phyloP scores from a whole-genome alignment of 2,113 vertebrate genomes.

The Barnardius zonarius region DNA sequence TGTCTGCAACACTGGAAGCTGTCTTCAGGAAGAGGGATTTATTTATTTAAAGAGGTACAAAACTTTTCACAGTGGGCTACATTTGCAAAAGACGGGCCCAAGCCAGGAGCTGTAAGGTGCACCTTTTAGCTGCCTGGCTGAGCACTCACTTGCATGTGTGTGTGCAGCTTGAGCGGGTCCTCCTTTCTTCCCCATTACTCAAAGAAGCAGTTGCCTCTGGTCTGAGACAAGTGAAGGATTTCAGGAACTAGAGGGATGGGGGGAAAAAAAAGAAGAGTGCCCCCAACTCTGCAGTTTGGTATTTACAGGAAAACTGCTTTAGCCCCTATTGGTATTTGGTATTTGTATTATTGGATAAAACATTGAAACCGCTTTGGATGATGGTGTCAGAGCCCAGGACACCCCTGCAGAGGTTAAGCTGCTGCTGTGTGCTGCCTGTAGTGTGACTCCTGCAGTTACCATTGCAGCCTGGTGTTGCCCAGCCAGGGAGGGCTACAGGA shows the following conservation, averaged over 20 bases:
- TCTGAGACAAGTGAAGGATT: background rate
- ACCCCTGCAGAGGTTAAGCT: background rate
- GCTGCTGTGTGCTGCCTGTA: background rate
- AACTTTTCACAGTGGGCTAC: background rate
- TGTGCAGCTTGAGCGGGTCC: background rate
- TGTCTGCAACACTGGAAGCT: background rate
- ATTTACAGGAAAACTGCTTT: background rate
- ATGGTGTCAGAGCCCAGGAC: background rate
- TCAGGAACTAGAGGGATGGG: background rate
- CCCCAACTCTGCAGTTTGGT: background rate
- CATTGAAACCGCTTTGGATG: background rate
- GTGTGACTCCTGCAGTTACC: background rate
- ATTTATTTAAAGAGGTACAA: background rate
- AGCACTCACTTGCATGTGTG: rapidly evolving
- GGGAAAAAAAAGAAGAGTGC: background rate
- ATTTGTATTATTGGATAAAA: background rate
- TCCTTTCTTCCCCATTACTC: background rate
- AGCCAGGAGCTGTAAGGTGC: background rate
- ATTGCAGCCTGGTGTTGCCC: background rate
- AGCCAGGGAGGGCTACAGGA: background rate
- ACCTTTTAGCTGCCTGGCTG: background rate
- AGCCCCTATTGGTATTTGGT: background rate
- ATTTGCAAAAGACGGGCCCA: background rate
- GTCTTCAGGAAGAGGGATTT: background rate
- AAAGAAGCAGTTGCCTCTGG: background rate